Base-by-base conservation (phyloP, 2,888 invertebrate genomes). In the Podotricha telesiphe region DNA sequence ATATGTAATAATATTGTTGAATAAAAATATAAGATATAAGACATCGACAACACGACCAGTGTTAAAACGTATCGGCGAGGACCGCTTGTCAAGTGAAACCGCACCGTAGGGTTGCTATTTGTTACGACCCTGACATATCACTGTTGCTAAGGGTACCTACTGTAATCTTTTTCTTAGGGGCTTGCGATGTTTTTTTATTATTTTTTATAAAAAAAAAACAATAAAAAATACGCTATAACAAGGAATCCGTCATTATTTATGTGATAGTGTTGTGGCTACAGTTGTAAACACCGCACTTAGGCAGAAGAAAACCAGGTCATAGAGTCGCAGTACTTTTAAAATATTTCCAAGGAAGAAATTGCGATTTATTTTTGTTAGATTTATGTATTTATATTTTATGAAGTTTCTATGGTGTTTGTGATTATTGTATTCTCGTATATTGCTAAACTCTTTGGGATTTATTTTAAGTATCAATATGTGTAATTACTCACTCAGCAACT, bases 71-170 rank as follows among this genome's bases (percentile, higher is more conserved):
- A 59, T 62, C 62, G 37, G 62, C 62, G 48, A 62, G 62, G 62
- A 62, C 48, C 62, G 37, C 62, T 62, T 62, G 62, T 62, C 62
- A 62, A 62, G 62, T 37, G 48, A 62, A 50, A 62, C 62, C 62
- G 62, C 62, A 62, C 62, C 37, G 62, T 62, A 62, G 62, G 62
- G 62, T 48, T 62, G 62, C 48, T 50, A 62, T 62, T 50, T 62
- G 62, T 62, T 62, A 48, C 62, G 50, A 34, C 62, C 62, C 62
- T 62, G 62, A 62, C 62, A 50, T 62, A 48, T 50, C 62, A 62
- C 34, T 48, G 48, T 62, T 62, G 19, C 62, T 48, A 62, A 62
- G 62, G 48, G 62, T 62, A 50, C 62, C 48, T 62, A 50, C 62
- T 37, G 34, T 47, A 37, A 34, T 48, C 62, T 62, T 48, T 62